Conservation (phyloP, 2,797 vertebrate species). For the Phaenicophaeus curvirostris region DNA sequence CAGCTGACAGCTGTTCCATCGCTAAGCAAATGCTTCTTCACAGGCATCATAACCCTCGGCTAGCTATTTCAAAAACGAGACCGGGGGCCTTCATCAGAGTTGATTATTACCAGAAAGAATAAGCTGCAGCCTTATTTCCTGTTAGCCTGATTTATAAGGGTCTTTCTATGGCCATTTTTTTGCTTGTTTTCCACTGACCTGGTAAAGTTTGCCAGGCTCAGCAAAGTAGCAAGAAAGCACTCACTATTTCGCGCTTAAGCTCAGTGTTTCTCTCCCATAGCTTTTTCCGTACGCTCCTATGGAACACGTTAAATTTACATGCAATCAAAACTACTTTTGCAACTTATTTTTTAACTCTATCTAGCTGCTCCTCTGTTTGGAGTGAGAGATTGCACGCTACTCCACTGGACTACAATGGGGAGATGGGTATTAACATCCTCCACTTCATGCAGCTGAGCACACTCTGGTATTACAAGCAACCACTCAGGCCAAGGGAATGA, state of each 20-base stretch:
- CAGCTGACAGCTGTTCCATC: slow-evolving; percentile 58
- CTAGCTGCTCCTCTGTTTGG: neutral
- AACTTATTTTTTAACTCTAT: neutral
- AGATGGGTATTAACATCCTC: neutral
- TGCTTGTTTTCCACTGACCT: neutral
- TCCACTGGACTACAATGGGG: neutral
- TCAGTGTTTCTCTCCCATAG: neutral
- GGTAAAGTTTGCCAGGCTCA: neutral
- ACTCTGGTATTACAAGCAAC: fast-evolving
- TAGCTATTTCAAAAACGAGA: slow-evolving; percentile 16
- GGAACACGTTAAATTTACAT: neutral
- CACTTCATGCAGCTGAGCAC: neutral
- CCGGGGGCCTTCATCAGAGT: neutral
- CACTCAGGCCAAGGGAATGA: neutral
- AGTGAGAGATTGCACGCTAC: neutral
- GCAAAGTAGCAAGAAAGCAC: neutral
- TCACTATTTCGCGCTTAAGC: neutral
- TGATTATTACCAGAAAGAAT: slow-evolving; percentile 30
- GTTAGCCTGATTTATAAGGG: neutral
- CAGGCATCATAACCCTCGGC: neutral
- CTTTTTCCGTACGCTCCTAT: neutral
- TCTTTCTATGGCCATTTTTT: neutral
- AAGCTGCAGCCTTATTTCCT: neutral
- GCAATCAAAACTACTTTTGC: neutral
- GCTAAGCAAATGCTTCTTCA: slow-evolving; percentile 35